Percentiles rank a stretch among this genome's conserved stretches.
phyloP scores from a whole-genome alignment of 2,888 invertebrate species.

The Coelinius sp. region DNA sequence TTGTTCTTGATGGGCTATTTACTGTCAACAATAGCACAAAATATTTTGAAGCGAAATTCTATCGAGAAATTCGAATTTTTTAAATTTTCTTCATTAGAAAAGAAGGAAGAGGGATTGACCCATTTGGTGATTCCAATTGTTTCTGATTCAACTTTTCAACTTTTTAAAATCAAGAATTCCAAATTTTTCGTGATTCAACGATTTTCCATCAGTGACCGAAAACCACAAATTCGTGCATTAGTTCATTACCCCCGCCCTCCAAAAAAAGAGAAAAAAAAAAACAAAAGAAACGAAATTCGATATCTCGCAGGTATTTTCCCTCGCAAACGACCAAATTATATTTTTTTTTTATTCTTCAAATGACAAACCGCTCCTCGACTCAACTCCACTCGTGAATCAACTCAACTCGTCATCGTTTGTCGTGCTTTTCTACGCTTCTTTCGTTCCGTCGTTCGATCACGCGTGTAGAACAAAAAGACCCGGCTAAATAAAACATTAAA shows the following conservation, averaged over 20 bases:
- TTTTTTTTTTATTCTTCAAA: background rate
- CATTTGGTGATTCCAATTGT: background rate
- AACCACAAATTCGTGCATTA: too few species aligned
- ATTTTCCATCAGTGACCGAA: too few species aligned
- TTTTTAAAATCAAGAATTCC: too few species aligned
- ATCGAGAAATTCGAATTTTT: background rate
- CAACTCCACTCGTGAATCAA: background rate
- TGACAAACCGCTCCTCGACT: conserved; percentile 16
- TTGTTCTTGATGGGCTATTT: background rate
- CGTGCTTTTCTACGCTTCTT: conserved; percentile 20
- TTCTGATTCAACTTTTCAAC: too few species aligned
- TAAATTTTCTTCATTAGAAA: too few species aligned
- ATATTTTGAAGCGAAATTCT: background rate
- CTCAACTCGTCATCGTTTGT: conserved; percentile 3
- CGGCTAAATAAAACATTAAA: background rate
- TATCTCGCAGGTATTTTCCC: background rate
- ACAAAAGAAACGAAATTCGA: background rate
- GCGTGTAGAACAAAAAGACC: conserved; percentile 48
- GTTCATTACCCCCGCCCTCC: too few species aligned
- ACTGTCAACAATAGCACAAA: conserved; percentile 11
- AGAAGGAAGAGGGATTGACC: background rate
- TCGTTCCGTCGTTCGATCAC: conserved; percentile 42
- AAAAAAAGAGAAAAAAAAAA: too few species aligned
- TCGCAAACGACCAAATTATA: background rate
- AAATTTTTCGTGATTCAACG: too few species aligned